phyloP scores from a whole-genome alignment of 2,113 vertebrate species.

The Naja naja region DNA sequence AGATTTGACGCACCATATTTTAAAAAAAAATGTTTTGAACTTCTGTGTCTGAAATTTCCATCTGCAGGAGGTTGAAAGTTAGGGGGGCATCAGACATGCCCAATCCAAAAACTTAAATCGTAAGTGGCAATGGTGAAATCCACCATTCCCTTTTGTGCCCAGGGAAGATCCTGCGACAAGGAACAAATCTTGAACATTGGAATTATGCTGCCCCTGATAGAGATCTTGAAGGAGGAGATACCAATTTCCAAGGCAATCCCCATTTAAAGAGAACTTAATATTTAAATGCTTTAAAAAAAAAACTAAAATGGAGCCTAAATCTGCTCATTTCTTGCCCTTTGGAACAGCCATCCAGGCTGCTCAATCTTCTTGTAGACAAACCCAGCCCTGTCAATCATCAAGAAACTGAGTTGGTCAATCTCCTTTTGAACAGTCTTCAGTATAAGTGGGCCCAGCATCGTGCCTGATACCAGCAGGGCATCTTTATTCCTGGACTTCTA shows the following conservation, averaged over 20 bases:
- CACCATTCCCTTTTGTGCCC: neutral
- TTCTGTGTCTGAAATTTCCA: neutral
- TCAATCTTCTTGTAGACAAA: neutral
- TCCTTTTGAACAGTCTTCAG: neutral
- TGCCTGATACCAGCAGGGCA: neutral
- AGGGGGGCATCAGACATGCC: neutral
- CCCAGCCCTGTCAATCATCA: neutral
- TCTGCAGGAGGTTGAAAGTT: neutral
- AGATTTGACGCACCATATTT: neutral
- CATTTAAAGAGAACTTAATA: neutral
- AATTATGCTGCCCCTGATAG: neutral
- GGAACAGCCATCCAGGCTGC: neutral
- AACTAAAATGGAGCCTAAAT: neutral
- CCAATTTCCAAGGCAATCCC: neutral
- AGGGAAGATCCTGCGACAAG: too few relatives aligned
- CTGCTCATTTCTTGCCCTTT: neutral
- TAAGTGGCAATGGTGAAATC: neutral
- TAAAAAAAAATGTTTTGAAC: neutral
- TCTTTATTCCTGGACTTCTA: neutral
- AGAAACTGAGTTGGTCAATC: neutral
- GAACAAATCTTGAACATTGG: neutral
- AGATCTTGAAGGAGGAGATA: neutral
- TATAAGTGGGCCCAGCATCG: neutral
- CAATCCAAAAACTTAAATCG: neutral
- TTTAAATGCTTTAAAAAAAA: too few relatives aligned